Conservation (phyloP, 2,888 invertebrate species). For the Ophraella communa region DNA sequence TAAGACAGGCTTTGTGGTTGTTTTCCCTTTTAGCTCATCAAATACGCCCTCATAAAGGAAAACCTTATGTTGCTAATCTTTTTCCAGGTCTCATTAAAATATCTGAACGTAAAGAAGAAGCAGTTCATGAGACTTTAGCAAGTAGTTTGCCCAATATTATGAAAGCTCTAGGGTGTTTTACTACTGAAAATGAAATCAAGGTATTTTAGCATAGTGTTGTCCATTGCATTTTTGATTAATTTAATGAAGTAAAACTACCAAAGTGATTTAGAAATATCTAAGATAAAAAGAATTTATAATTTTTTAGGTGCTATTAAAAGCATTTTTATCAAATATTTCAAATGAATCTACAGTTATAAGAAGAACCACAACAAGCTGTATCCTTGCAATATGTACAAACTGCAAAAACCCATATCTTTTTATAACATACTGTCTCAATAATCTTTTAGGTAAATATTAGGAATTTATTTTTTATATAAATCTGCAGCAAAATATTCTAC, state of each 20-base stretch:
- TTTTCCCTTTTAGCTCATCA: slow-evolving; percentile 78
- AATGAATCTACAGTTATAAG: slow-evolving; percentile 75
- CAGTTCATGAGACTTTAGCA: slow-evolving; percentile 72
- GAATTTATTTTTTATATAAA: neutral
- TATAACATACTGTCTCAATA: slow-evolving; percentile 70
- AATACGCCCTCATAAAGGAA: slow-evolving; percentile 79
- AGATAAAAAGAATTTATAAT: neutral
- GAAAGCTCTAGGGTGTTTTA: slow-evolving; percentile 71
- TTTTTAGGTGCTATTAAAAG: slow-evolving; percentile 68
- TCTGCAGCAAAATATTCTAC: neutral
- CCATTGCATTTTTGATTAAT: neutral
- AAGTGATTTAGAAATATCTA: no score
- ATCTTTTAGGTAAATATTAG: slow-evolving; percentile 63
- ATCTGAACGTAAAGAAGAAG: slow-evolving; percentile 73
- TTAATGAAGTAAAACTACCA: no score
- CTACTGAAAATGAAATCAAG: slow-evolving; percentile 74
- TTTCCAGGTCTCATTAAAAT: slow-evolving; percentile 77
- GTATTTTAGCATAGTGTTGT: slow-evolving; percentile 50
- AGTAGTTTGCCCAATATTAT: slow-evolving; percentile 70
- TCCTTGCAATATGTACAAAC: slow-evolving; percentile 80
- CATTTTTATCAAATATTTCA: slow-evolving; percentile 70
- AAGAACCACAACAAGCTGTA: slow-evolving; percentile 81
- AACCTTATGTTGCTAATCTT: slow-evolving; percentile 77
- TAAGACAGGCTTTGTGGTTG: slow-evolving; percentile 77
- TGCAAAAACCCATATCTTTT: slow-evolving; percentile 74